Evolutionary conservation across 2,113 vertebrate genomes (phyloP).

Genomic region (Circaetus cinerascens): DNA sequence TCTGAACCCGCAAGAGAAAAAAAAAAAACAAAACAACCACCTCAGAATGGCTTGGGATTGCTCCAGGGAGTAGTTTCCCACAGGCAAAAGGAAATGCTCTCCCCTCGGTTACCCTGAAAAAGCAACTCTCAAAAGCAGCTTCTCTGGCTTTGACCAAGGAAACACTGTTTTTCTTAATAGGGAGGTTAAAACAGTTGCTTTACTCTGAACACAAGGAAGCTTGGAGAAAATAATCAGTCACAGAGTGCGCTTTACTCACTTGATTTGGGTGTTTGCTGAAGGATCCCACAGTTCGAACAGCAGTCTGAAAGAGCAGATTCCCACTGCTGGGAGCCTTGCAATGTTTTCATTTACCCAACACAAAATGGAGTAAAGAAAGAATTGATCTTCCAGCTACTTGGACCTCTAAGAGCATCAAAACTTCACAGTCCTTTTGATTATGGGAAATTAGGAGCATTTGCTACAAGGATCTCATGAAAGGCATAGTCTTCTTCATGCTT

Average conservation of each 20-base stretch:
- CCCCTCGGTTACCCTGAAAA: neutral
- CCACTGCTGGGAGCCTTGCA: neutral
- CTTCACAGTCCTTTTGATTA: constrained; percentile 27
- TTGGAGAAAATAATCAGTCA: neutral
- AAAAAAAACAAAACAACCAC: no score
- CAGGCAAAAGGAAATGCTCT: neutral
- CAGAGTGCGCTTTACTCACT: neutral
- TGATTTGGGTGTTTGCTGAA: neutral
- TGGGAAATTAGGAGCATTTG: constrained; percentile 35
- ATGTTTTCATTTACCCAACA: neutral
- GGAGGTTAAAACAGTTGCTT: neutral
- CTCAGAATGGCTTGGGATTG: neutral
- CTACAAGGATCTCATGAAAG: constrained; percentile 19
- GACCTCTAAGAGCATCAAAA: constrained; percentile 13
- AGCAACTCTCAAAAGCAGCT: neutral
- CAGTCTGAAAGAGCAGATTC: neutral
- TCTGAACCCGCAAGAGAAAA: neutral
- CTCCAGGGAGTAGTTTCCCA: constrained; percentile 25
- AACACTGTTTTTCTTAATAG: neutral
- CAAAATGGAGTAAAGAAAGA: neutral
- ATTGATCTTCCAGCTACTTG: neutral
- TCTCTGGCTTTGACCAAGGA: neutral
- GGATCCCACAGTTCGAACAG: neutral
- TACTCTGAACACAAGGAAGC: neutral
- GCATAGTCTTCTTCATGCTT: neutral